Base-by-base conservation (phyloP, 2,797 vertebrate species). In the Gobionotothen gibberifrons region DNA sequence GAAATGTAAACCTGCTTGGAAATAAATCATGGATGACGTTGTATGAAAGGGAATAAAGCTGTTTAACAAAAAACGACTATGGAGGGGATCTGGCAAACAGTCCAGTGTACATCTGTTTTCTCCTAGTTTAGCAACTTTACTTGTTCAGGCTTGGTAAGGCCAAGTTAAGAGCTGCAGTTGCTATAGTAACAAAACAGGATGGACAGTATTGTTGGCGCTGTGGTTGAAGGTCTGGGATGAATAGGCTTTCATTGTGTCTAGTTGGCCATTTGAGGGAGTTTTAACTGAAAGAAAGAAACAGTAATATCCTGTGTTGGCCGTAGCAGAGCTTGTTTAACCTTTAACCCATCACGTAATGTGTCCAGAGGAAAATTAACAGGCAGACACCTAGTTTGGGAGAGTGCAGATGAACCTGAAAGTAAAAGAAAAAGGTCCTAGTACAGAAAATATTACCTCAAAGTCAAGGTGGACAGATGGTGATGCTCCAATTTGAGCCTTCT, bases 141-240 rank as follows among this genome's bases (percentile, higher is more conserved):
- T 81, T 84, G 82, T 83, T 85, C 84, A 74, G 82, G 76, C 71
- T 81, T 63, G 55, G 81, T 81, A 26, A 68, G 79, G 79, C 85
- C 71, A 85, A 53, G 75, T 86, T 82, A 85, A 74, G 53, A 83
- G 76, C 80, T 83, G 22, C 68, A 78, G 93, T 94, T 93, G 82
- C 92, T 85, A 93, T 91, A 88, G 92, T 92, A 93, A 93, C 93
- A 92, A 87, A 94, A 94, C 94, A 94, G 87, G 86, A 93, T 82
- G 84, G 83, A 90, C 79, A 81, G 84, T 80, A 85, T 85, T 84
- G 84, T 92, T 79, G 58, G 74, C 16, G 1, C 63, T 84, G 71
- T 56, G 79, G 78, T 69, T 79, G 81, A 81, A 74, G 79, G 86
- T 86, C 87, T 87, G 74, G 84, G 74, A 88, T 79, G 74, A 90